These are phyloP conservation scores for Coracopsis vasa DNA, from an alignment of 2,113 vertebrate genomes.

Conservation along the genomic window DNA sequence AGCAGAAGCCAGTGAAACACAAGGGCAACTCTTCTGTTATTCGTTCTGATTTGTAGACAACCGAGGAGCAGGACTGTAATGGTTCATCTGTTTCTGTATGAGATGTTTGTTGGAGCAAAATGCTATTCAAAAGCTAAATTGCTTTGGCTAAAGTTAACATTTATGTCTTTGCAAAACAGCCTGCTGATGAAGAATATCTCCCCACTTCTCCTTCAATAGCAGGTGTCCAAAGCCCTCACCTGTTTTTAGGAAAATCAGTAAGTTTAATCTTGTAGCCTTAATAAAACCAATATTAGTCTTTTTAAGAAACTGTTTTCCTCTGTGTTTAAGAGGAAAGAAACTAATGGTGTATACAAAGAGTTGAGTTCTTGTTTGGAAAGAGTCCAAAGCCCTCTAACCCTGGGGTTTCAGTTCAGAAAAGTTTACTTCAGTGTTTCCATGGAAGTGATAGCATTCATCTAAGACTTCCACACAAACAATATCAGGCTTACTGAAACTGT, in stretches of 20 bases:
- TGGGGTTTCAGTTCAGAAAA: neutral
- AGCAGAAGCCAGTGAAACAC: neutral
- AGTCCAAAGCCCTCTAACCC: neutral
- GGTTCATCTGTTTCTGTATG: neutral
- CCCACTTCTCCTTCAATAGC: neutral
- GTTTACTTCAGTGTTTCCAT: neutral
- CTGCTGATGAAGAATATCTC: neutral
- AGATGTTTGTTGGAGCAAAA: neutral
- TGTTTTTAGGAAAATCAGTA: neutral
- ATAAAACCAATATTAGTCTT: neutral
- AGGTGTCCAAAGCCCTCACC: neutral
- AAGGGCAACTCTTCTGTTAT: neutral
- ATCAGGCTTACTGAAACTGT: neutral
- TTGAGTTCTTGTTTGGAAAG: neutral
- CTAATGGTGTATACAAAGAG: neutral
- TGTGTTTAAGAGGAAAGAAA: neutral
- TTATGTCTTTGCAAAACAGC: neutral
- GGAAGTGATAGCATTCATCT: neutral
- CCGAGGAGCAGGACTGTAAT: neutral
- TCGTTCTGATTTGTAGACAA: neutral
- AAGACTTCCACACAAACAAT: neutral
- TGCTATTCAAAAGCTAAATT: neutral
- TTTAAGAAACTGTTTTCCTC: neutral
- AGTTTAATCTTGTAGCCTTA: neutral
- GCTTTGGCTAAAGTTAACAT: neutral